A percentile compares a stretch with the other conserved stretches of the same genome.
Conservation (phyloP, 2,797 vertebrate species). For the Scyliorhinus canicula region DNA sequence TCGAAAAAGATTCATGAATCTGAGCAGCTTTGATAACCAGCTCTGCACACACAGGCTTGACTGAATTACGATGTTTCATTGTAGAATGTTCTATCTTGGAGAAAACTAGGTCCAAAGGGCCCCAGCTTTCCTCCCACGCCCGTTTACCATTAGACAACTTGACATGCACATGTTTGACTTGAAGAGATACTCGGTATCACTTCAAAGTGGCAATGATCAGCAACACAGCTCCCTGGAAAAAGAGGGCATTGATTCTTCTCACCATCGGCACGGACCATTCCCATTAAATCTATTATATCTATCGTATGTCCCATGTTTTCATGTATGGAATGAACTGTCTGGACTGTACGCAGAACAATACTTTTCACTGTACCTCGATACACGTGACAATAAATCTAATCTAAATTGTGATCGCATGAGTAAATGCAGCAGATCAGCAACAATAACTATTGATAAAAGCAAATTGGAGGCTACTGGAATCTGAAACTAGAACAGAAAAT, state of each 20-base stretch:
- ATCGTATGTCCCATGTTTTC: no score
- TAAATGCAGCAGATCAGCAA: neutral
- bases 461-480: no score
- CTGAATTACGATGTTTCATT: neutral
- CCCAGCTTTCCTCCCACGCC: neutral
- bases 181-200: neutral
- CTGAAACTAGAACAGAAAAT: no score
- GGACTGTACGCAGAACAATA: no score
- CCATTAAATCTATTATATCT: no score
- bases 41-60: neutral
- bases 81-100: neutral
- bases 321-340: no score
- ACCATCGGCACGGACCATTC: no score
- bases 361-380: no score
- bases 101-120: neutral
- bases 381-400: no score
- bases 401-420: neutral
- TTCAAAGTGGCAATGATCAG: neutral
- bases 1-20: neutral
- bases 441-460: no score
- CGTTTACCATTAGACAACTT: neutral
- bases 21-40: neutral
- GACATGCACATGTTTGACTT: neutral
- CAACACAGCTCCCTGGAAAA: neutral
- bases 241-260: neutral